phyloP scores from a whole-genome alignment of 2,797 vertebrate species.

The Enteromius thamalakanensis region DNA sequence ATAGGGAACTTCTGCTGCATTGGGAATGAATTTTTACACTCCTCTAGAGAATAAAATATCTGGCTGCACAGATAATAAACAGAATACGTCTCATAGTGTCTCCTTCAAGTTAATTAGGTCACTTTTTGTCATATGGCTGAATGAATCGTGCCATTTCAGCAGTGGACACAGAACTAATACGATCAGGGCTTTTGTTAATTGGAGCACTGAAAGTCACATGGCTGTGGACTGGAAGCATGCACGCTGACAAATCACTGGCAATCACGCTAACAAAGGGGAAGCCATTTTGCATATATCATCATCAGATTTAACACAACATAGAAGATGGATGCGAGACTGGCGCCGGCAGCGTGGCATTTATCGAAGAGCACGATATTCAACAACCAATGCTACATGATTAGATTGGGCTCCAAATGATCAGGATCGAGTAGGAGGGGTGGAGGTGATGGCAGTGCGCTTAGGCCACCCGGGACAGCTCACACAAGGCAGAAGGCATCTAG shows the following conservation, averaged over 20 bases:
- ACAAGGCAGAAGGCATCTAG: constrained; percentile 26
- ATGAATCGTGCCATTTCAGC: constrained; percentile 43
- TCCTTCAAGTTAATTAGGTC: constrained; percentile 53
- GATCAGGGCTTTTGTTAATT: constrained; percentile 59
- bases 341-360: constrained; percentile 43
- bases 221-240: constrained; percentile 32
- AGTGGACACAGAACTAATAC: constrained; percentile 48
- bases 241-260: constrained; percentile 58
- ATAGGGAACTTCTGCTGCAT: constrained; percentile 16
- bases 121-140: constrained; percentile 53
- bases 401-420: constrained; percentile 50
- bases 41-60: constrained; percentile 17
- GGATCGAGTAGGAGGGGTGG: constrained; percentile 28
- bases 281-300: constrained; percentile 59
- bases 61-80: constrained; percentile 20
- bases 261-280: constrained; percentile 58
- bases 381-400: constrained; percentile 54
- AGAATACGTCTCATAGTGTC: constrained; percentile 39
- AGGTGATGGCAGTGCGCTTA: constrained; percentile 28
- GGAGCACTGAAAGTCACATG: constrained; percentile 54
- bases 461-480: constrained; percentile 26
- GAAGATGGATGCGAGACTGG: constrained; percentile 58
- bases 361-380: constrained; percentile 37
- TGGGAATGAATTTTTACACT: constrained; percentile 35
- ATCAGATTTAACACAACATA: constrained; percentile 53